Evolutionary conservation across 2,888 invertebrate genomes (phyloP).

Genomic region (Mythimna ferrago): DNA sequence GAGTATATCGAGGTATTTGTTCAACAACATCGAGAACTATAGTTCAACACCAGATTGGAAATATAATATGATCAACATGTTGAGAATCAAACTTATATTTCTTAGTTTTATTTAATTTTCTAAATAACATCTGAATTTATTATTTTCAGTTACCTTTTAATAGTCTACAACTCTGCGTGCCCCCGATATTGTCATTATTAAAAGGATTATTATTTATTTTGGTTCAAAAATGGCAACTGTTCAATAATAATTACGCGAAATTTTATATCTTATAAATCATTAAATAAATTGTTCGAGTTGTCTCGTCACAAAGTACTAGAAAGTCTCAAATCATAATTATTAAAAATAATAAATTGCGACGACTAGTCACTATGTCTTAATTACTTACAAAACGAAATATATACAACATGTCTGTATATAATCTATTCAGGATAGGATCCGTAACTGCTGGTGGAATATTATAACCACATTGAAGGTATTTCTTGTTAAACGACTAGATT

Average conservation of each 20-base stretch:
- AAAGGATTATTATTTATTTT: conserved; percentile 61
- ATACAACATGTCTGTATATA: conserved; percentile 67
- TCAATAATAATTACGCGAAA: conserved; percentile 47
- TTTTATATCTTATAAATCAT: conserved; percentile 54
- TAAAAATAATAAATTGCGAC: conserved; percentile 73
- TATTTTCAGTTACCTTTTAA: background rate
- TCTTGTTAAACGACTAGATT: background rate
- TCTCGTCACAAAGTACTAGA: conserved; percentile 53
- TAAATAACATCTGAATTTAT: background rate
- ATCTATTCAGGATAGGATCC: conserved; percentile 72
- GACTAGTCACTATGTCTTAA: conserved; percentile 81
- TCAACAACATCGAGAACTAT: conserved; percentile 46
- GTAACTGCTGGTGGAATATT: conserved; percentile 4
- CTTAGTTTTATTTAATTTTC: background rate
- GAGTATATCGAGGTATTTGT: conserved; percentile 60
- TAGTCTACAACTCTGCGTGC: background rate
- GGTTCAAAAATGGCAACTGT: conserved; percentile 59
- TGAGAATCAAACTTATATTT: background rate
- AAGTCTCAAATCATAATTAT: conserved; percentile 59
- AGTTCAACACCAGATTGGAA: conserved; percentile 11
- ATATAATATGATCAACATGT: conserved; percentile 5
- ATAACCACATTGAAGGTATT: conserved; percentile 10
- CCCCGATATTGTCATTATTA: conserved; percentile 38
- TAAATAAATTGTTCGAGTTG: conserved; percentile 57
- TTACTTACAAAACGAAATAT: conserved; percentile 70